phyloP scores from a whole-genome alignment of 2,888 invertebrate genomes.

The Eupelmus urozonus region DNA sequence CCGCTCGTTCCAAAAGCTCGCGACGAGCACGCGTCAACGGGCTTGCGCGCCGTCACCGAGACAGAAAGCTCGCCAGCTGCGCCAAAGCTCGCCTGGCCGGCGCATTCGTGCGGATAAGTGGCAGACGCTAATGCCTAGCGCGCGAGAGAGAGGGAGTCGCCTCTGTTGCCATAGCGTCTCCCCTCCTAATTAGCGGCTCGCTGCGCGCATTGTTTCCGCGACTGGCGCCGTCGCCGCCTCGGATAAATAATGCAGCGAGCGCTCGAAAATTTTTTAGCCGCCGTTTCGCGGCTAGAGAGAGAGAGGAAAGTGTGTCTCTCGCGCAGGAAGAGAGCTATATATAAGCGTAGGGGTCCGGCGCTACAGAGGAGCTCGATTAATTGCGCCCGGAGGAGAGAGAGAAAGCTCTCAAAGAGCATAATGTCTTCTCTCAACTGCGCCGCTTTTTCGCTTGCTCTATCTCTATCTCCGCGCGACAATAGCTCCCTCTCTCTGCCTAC shows the following conservation, averaged over 20 bases:
- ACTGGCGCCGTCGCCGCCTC: conserved; percentile 1
- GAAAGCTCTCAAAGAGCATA: conserved; percentile 65
- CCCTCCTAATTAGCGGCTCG: conserved; percentile 61
- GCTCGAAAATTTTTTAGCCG: conserved; percentile 8
- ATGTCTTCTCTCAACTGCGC: conserved; percentile 51
- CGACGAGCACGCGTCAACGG: too few species aligned
- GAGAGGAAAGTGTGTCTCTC: conserved; percentile 6
- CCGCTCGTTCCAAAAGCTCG: too few species aligned
- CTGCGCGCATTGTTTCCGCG: conserved; percentile 56
- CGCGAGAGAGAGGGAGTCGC: not conserved
- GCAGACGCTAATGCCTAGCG: conserved; percentile 24
- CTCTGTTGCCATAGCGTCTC: conserved; percentile 44
- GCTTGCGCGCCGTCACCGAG: too few species aligned
- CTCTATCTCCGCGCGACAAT: not conserved
- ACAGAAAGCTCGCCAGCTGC: too few species aligned
- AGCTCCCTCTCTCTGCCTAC: not conserved
- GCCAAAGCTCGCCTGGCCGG: too few species aligned
- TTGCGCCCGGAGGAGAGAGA: conserved; percentile 66
- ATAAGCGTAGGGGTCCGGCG: not conserved
- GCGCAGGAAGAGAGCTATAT: not conserved
- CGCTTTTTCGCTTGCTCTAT: conserved; percentile 8
- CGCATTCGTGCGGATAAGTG: conserved; percentile 61
- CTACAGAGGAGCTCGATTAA: conserved; percentile 66
- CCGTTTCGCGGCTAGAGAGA: not conserved
- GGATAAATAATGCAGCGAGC: conserved; percentile 51